phyloP scores from a whole-genome alignment of 1,140 invertebrate genomes.

The Hylyphantes graminicola region DNA sequence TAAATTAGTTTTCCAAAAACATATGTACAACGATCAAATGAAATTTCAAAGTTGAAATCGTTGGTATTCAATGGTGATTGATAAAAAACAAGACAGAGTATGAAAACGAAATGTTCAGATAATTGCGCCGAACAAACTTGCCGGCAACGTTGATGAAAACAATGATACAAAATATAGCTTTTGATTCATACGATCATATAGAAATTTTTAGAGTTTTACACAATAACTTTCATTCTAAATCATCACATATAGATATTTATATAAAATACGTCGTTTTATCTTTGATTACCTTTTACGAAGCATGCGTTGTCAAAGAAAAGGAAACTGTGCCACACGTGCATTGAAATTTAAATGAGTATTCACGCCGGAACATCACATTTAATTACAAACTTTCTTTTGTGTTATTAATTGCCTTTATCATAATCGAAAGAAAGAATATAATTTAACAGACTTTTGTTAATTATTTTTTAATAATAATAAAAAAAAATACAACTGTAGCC shows the following conservation, averaged over 20 bases:
- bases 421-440: not conserved
- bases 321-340: slow-evolving; percentile 34
- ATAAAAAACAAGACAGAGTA: too few species aligned
- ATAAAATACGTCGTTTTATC: not conserved
- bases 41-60: too few species aligned
- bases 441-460: slow-evolving; percentile 7
- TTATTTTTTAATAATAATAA: slow-evolving; percentile 1
- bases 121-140: too few species aligned
- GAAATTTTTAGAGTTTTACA: not conserved
- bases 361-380: not conserved
- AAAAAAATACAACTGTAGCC: not conserved
- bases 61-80: too few species aligned
- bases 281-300: slow-evolving; percentile 23
- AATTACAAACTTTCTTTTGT: too few species aligned
- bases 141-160: not conserved
- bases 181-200: not conserved
- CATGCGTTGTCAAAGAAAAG: slow-evolving; percentile 28
- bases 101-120: too few species aligned
- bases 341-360: not conserved
- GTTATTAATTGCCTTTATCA: not conserved
- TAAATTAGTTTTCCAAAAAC: too few species aligned
- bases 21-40: too few species aligned
- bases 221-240: not conserved
- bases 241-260: too few species aligned
- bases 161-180: not conserved